Conservation (phyloP, 2,888 invertebrate genomes). For the Saturnia japonica region DNA sequence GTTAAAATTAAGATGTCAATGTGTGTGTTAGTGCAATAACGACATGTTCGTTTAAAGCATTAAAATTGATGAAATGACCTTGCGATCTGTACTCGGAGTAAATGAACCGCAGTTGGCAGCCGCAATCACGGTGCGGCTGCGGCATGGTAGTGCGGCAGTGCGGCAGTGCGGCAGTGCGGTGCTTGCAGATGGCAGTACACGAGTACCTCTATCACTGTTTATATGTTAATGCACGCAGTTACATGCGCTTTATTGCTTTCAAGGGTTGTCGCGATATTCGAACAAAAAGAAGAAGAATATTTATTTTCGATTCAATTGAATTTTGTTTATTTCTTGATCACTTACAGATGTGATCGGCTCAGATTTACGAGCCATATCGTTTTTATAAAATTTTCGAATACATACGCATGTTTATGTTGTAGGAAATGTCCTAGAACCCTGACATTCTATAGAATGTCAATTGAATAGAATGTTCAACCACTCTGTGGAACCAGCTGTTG, state of each 20-base stretch:
- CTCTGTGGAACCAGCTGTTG: too few species aligned
- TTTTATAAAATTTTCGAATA: too few species aligned
- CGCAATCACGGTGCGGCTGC: not conserved
- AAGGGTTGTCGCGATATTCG: not conserved
- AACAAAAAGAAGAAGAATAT: not conserved
- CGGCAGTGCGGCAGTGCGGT: too few species aligned
- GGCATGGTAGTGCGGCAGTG: too few species aligned
- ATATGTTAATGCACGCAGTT: not conserved
- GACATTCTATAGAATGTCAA: too few species aligned
- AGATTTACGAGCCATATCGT: too few species aligned
- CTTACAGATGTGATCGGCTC: too few species aligned
- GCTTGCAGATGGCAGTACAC: not conserved
- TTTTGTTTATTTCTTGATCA: too few species aligned
- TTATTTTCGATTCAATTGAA: not conserved
- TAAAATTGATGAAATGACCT: constrained; percentile 1
- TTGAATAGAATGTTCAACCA: too few species aligned
- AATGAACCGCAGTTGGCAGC: not conserved
- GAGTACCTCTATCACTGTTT: not conserved
- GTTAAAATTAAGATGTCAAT: not conserved
- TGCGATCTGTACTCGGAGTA: not conserved
- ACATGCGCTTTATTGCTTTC: constrained; percentile 2
- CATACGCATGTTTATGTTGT: too few species aligned
- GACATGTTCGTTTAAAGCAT: not conserved
- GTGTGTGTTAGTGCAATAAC: not conserved
- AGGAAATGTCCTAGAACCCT: too few species aligned